Evolutionary conservation across 2,888 invertebrate genomes (phyloP).

Genomic region (Plagiodera versicolora): DNA sequence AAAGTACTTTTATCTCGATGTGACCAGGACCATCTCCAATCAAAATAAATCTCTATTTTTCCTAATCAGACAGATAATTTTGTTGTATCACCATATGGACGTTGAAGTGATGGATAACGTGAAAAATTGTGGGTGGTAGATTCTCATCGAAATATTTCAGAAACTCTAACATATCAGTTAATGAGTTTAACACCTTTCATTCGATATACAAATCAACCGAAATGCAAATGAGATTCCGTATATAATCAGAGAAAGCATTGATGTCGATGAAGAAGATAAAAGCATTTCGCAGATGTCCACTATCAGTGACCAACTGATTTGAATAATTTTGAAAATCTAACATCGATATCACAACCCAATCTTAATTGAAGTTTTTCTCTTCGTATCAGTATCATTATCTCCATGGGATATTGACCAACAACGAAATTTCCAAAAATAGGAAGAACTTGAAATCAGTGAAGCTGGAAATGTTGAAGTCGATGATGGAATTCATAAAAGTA

Average conservation of each 20-base stretch:
- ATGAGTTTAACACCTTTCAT: constrained; percentile 1
- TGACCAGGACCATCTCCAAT: not conserved
- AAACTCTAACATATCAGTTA: not conserved
- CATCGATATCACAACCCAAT: too few species aligned
- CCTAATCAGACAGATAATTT: not conserved
- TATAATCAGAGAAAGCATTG: not conserved
- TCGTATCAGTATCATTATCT: too few species aligned
- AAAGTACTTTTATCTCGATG: too few species aligned
- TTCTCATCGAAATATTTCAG: not conserved
- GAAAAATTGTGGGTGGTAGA: not conserved
- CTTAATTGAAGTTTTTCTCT: too few species aligned
- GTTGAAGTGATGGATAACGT: not conserved
- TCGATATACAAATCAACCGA: too few species aligned
- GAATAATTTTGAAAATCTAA: not conserved
- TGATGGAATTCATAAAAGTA: too few species aligned
- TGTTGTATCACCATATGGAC: not conserved
- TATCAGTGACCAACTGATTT: not conserved
- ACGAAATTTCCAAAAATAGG: too few species aligned
- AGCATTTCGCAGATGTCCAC: not conserved
- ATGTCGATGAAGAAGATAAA: not conserved
- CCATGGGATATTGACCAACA: too few species aligned
- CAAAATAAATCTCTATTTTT: not conserved
- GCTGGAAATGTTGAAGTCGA: too few species aligned
- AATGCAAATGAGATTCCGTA: not conserved
- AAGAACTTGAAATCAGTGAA: too few species aligned